Conservation (phyloP, 53 echinoderm and acorn worm genomes). For the Arbacia lixula region DNA sequence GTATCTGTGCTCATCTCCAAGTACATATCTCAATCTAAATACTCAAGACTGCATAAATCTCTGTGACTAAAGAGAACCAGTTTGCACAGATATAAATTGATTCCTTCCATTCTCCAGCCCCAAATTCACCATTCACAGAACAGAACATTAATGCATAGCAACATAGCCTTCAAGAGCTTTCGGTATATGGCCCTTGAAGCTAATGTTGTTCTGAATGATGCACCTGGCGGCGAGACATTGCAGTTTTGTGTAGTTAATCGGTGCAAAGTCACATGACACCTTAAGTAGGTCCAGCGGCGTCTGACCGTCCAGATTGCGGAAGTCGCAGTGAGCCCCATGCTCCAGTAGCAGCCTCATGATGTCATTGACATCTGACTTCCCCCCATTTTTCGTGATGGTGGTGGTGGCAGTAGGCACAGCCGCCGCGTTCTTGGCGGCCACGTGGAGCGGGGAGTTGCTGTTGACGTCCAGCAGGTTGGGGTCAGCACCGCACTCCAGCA, state of each 20-base stretch:
- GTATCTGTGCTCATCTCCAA: too few relatives aligned
- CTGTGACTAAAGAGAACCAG: too few relatives aligned
- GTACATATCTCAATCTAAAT: too few relatives aligned
- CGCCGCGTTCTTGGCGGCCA: slow-evolving; percentile 65
- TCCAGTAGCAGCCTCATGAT: slow-evolving; percentile 78
- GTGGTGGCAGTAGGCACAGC: slow-evolving; percentile 13
- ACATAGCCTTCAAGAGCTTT: slow-evolving; percentile 87
- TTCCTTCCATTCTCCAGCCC: too few relatives aligned
- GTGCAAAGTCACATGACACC: slow-evolving; percentile 73
- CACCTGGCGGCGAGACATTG: slow-evolving; percentile 85
- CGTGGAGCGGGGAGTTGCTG: slow-evolving; percentile 84
- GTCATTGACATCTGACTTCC: slow-evolving; percentile 40
- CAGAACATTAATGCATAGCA: slow-evolving; percentile 77
- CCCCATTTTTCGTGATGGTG: slow-evolving; percentile 51
- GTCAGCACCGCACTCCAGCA: slow-evolving; percentile 86
- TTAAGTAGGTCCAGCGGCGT: slow-evolving; percentile 78
- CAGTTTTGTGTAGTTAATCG: slow-evolving; percentile 87
- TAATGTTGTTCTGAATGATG: slow-evolving; percentile 69
- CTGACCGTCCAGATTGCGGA: slow-evolving; percentile 71
- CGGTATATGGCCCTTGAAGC: slow-evolving; percentile 81
- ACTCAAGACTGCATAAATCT: too few relatives aligned
- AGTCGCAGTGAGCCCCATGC: slow-evolving; percentile 87
- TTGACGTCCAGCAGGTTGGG: slow-evolving; percentile 67
- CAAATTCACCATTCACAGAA: too few relatives aligned
- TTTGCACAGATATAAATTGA: too few relatives aligned